Conservation (phyloP, 2,797 vertebrate species). For the Melanotaenia parkinsoni region DNA sequence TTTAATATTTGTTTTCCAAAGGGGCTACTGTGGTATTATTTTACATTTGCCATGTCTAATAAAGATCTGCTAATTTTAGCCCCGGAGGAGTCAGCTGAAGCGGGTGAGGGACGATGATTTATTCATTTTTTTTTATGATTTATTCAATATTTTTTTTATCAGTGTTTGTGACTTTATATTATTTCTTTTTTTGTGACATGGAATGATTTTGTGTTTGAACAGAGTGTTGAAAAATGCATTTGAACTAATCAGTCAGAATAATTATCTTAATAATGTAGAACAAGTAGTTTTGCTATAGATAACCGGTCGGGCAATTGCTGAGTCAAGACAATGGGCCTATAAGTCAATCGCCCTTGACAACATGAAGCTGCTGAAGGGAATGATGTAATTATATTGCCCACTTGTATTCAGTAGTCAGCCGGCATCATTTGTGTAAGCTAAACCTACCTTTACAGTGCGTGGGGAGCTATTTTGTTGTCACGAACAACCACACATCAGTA, state of each 20-base stretch:
- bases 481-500: background rate
- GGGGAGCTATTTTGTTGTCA: background rate
- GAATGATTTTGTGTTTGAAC: conserved; percentile 32
- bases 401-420: conserved; percentile 26
- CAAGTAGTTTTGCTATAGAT: conserved; percentile 45
- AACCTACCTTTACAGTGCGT: background rate
- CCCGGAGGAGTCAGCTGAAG: conserved; percentile 35
- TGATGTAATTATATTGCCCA: conserved; percentile 46
- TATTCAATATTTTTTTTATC: conserved; percentile 7
- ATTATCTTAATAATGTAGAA: conserved; percentile 49
- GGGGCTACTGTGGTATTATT: conserved; percentile 20
- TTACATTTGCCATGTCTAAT: conserved; percentile 37
- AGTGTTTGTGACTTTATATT: conserved; percentile 20
- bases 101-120: conserved; percentile 40
- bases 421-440: conserved; percentile 13
- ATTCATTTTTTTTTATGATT: conserved; percentile 6
- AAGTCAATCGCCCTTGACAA: conserved; percentile 46
- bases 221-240: conserved; percentile 46
- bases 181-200: conserved; percentile 35
- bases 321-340: conserved; percentile 31
- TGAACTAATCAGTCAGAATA: conserved; percentile 48
- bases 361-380: conserved; percentile 37
- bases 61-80: conserved; percentile 57
- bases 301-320: conserved; percentile 46
- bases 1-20: conserved; percentile 28